Base-by-base conservation (phyloP, 2,113 vertebrate genomes). In the Rhynchomys soricoides region DNA sequence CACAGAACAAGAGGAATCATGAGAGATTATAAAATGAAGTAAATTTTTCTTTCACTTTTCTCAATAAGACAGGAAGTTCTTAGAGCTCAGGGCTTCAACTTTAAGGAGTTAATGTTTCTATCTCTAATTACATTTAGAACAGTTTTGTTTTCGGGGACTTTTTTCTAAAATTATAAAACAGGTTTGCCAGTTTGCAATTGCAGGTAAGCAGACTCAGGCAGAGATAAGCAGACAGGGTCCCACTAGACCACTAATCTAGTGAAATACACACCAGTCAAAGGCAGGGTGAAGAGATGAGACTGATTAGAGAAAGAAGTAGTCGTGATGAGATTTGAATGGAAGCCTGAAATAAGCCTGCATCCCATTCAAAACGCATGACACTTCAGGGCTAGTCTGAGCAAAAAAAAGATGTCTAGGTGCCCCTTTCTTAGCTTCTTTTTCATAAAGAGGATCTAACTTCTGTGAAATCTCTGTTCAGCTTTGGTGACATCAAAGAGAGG, bases 151-250 rank as follows among this genome's bases (percentile, higher is more conserved):
- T n/a, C n/a, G n/a, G n/a, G n/a, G n/a, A n/a, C n/a, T 68, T 64
- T 68, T 74, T 24, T 71, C 6, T 7, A 83, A 43, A 81, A 78
- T 7, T 45, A 1, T 59, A 4, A 31, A 85, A 73, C 22, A 77
- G 15, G 0, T 21, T 74, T 59, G n/a, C 37, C 7, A 48, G 19
- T 31, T 50, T 26, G 77, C 5, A 5, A 43, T 91, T 1, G 34
- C 31, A 62, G 19, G 10, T 24, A 91, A 90, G 43, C 4, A 1
- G 55, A 43, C 1, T 34, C 17, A 50, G 15, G 64, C 66, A 79
- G 21, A 85, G 15, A 45, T 17, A 34, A 68, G 4, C 16, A 6
- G 2, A 0, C 1, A 13, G 31, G 15, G 6, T 29, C 13, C 55
- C 21, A 79, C 1, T 24, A 79, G 29, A 1, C 66, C 66, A 66